Base-by-base conservation (phyloP, 2,797 vertebrate species). In the Ctenopoma kingsleyae region DNA sequence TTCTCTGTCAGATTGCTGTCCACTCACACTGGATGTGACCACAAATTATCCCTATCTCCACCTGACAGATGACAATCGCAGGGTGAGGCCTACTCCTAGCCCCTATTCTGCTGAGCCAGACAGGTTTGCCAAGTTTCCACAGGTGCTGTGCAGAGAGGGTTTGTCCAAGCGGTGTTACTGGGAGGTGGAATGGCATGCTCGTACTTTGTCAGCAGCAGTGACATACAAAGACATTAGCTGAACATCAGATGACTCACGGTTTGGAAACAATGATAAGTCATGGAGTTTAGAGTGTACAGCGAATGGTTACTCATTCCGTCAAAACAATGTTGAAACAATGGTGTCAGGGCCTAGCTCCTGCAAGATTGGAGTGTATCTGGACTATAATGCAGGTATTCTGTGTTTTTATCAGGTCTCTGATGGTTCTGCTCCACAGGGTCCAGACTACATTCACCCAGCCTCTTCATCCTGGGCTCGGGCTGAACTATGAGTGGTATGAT, bases 401-500 rank as follows among this genome's bases (percentile, higher is more conserved):
- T 40, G 60, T 47, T 73, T 73, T 0, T 76, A 76, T 55, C 19
- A 0, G 0, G n/a, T 44, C 38, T 49, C 65, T 30, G 20, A 76
- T 79, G 68, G 13, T 27, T 44, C 55, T 69, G n/a, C 36, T 79
- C 2, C 57, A 58, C 22, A 49, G 54, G 47, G 52, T 67, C n/a
- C 56, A 22, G 11, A 57, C 64, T 13, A 20, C 41, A 1, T 77
- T 74, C 70, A 77, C 41, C 4, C 11, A 51, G 58, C 71, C 67
- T 47, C 62, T 74, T 8, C 22, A 59, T 53, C 43, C 79, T 2
- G 70, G 61, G 20, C 8, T 66, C 1, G 74, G 70, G 11, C 12
- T 78, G 38, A n/a, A 58, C 15, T 81, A 62, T 30, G 17, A 67
- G 40, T 74, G 74, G 63, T 65, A 68, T 22, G 75, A 78, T 35